Evolutionary conservation across 2,113 vertebrate species (phyloP).

Genomic region (Girardinichthys multiradiatus): DNA sequence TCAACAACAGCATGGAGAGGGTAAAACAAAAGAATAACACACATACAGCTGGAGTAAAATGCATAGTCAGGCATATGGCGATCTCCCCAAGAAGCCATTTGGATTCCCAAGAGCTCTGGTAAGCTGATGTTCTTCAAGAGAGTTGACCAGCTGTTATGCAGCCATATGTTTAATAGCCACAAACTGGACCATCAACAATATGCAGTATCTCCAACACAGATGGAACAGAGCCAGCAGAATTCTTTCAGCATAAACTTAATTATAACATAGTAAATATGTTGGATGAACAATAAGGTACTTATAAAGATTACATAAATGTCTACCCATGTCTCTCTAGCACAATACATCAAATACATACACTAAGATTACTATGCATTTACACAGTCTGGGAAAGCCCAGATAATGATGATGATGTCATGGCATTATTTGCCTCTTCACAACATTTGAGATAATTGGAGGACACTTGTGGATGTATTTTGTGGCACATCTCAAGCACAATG

Average conservation of each 20-base stretch:
- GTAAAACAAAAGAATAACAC: background rate
- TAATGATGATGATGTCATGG: no score
- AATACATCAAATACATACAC: no score
- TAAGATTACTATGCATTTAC: no score
- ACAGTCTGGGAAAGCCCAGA: no score
- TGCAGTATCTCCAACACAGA: background rate
- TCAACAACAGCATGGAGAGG: background rate
- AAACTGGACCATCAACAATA: background rate
- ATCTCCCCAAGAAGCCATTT: background rate
- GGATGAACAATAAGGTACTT: background rate
- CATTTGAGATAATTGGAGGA: no score
- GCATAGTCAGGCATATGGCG: background rate
- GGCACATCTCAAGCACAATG: no score
- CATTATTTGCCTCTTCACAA: no score
- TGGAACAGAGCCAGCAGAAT: background rate
- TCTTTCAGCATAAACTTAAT: background rate
- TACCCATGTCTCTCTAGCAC: no score
- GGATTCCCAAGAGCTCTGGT: background rate
- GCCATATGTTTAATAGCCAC: background rate
- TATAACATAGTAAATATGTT: background rate
- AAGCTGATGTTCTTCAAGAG: background rate
- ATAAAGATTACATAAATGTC: no score
- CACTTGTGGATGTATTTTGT: no score
- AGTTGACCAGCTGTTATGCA: background rate
- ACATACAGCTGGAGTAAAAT: background rate